Evolutionary conservation across 2,797 vertebrate genomes (phyloP).

Genomic region (Eulemur mongoz): DNA sequence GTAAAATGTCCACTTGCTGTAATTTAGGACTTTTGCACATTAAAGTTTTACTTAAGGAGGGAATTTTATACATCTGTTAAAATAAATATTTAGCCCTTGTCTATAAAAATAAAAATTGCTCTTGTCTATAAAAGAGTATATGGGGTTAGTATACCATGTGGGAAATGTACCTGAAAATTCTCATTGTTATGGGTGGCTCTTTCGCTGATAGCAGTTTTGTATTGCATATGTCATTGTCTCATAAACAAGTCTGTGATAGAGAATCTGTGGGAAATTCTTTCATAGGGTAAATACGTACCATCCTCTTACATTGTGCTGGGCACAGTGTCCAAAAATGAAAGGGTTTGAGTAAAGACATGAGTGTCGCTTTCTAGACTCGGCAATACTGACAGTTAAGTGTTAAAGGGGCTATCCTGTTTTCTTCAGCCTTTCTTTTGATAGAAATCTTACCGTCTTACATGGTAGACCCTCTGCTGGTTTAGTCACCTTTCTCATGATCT

Average conservation of each 20-base stretch:
- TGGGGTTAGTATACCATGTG: background rate
- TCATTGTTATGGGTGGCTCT: background rate
- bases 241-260: background rate
- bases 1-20: background rate
- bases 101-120: background rate
- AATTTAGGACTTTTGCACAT: constrained; percentile 15
- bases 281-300: background rate
- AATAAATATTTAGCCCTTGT: constrained; percentile 12
- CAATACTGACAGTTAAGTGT: background rate
- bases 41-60: background rate
- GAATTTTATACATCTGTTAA: constrained; percentile 39
- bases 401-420: background rate
- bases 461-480: background rate
- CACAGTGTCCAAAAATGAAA: constrained; percentile 12
- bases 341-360: background rate
- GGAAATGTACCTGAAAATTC: background rate
- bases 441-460: background rate
- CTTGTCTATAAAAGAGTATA: background rate
- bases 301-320: background rate
- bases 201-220: constrained; percentile 12
- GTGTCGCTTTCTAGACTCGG: background rate
- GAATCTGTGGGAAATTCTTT: background rate
- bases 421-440: background rate
- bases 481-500: background rate
- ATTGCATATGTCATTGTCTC: background rate